A percentile compares a stretch with the other conserved stretches of the same genome.
Conservation (phyloP, 2,113 vertebrate species). For the Propithecus coquereli region DNA sequence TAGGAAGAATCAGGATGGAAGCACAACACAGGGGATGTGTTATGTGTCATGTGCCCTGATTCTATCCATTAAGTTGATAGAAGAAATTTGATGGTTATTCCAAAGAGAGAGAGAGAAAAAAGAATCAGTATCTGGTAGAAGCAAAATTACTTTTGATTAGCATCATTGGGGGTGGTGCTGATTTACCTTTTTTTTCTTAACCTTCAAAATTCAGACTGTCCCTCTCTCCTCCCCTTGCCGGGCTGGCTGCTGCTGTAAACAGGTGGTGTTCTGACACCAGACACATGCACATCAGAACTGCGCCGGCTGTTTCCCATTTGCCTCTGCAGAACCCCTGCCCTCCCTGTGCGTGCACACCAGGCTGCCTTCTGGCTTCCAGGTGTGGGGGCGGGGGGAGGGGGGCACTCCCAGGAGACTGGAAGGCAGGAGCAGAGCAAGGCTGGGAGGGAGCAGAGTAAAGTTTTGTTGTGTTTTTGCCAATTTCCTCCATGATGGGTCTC, state of each 20-base stretch:
- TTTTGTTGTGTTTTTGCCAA: neutral
- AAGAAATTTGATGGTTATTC: neutral
- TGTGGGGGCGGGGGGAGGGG: no score
- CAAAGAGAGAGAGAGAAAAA: neutral
- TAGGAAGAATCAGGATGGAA: neutral
- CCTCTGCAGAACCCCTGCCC: neutral
- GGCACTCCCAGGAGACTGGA: neutral
- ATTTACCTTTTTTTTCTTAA: neutral
- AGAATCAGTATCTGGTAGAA: neutral
- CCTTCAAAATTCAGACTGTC: neutral
- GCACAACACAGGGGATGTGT: neutral
- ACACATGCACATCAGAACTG: neutral
- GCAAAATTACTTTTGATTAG: neutral
- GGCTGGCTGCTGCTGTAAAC: neutral
- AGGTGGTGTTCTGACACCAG: neutral
- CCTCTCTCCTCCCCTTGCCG: neutral
- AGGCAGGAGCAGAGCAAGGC: neutral
- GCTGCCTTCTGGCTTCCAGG: neutral
- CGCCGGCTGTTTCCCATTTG: neutral
- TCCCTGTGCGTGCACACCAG: neutral
- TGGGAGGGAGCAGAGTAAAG: neutral
- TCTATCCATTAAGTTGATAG: neutral
- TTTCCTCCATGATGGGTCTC: neutral
- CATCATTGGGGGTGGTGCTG: neutral
- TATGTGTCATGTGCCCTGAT: neutral